These are phyloP conservation scores for Oophaga pumilio DNA, from an alignment of 2,113 vertebrate genomes.

Conservation along the genomic window DNA sequence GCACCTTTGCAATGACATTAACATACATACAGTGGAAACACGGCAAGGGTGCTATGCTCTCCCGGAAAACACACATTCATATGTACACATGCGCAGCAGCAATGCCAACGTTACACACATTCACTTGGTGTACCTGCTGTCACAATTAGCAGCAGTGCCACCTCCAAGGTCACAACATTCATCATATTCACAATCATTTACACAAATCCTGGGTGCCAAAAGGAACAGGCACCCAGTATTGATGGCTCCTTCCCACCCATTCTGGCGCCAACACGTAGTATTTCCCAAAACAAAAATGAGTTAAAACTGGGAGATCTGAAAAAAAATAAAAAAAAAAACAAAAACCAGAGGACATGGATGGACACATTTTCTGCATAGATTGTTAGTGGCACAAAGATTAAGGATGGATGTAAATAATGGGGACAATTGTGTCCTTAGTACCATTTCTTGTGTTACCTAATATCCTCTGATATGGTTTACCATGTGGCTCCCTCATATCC, in stretches of 20 bases:
- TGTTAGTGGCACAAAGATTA: slow-evolving; percentile 50
- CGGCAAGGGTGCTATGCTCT: neutral
- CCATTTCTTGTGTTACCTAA: slow-evolving; percentile 40
- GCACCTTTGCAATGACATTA: neutral
- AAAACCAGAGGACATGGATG: slow-evolving; percentile 11
- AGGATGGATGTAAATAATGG: slow-evolving; percentile 20
- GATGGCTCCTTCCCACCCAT: slow-evolving; percentile 11
- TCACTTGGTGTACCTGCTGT: neutral
- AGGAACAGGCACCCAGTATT: neutral
- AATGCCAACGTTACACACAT: slow-evolving; percentile 17
- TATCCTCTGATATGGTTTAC: slow-evolving; percentile 41
- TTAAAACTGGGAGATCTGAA: slow-evolving; percentile 27
- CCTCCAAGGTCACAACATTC: neutral
- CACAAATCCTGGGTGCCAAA: neutral
- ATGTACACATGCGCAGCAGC: slow-evolving; percentile 3
- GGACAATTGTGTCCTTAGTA: neutral
- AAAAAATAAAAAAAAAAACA: neutral
- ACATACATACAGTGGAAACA: slow-evolving; percentile 2
- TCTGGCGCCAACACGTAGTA: neutral
- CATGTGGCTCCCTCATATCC: slow-evolving; percentile 13
- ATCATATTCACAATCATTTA: slow-evolving; percentile 23
- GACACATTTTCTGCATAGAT: slow-evolving; percentile 57
- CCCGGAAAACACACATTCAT: neutral
- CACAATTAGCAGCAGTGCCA: slow-evolving; percentile 21
- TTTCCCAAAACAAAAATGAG: neutral